Conservation (phyloP, 2,888 invertebrate species). For the Euplagia quadripunctaria region DNA sequence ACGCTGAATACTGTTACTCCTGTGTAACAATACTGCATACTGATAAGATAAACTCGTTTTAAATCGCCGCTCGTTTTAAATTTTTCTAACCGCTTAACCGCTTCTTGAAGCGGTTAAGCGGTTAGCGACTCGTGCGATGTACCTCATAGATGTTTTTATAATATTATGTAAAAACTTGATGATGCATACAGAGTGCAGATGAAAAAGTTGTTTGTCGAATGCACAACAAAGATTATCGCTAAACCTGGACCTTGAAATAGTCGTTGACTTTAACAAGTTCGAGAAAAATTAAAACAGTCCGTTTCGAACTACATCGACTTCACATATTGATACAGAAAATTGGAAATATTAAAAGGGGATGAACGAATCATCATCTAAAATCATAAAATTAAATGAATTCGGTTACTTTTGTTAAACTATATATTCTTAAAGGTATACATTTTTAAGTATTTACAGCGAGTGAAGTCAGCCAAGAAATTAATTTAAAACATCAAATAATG, state of each 20-base stretch:
- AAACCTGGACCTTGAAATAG: neutral
- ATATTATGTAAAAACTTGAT: neutral
- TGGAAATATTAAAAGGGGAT: too few species aligned
- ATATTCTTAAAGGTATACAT: too few species aligned
- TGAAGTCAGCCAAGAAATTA: too few species aligned
- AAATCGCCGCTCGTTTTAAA: too few species aligned
- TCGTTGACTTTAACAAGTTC: neutral
- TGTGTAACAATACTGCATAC: neutral
- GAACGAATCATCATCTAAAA: too few species aligned
- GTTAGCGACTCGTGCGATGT: neutral
- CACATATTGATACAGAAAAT: neutral
- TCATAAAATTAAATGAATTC: too few species aligned
- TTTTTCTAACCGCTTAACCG: too few species aligned
- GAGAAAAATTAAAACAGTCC: neutral
- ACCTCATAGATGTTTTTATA: neutral
- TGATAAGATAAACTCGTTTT: neutral
- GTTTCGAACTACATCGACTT: too few species aligned
- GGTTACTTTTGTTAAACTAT: too few species aligned
- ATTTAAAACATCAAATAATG: too few species aligned
- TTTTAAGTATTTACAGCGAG: too few species aligned
- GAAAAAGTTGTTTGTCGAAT: neutral
- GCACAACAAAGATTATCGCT: neutral
- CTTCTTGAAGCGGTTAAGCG: slow-evolving; percentile 2
- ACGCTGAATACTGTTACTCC: slow-evolving; percentile 1
- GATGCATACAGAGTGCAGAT: neutral